These are phyloP conservation scores for Apogon talboti DNA, from an alignment of 2,797 vertebrate species.

Conservation along the genomic window DNA sequence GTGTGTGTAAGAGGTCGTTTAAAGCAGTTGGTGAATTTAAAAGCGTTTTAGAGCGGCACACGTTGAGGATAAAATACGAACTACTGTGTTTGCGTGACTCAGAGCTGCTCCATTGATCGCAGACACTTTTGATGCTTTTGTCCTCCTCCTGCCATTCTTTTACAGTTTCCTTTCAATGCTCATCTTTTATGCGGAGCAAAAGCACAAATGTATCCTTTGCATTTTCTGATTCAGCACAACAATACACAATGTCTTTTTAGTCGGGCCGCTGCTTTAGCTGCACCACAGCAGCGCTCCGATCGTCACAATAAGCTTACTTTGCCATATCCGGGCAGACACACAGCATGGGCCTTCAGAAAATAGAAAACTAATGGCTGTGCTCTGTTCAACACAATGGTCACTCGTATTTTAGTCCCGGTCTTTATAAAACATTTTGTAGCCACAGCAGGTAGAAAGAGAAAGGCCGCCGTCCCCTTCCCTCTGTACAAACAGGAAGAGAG, in stretches of 20 bases:
- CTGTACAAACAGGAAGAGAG: conserved; percentile 84
- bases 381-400: conserved; percentile 79
- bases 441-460: conserved; percentile 84
- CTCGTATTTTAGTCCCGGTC: conserved; percentile 78
- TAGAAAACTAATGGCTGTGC: conserved; percentile 77
- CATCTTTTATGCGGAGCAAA: conserved; percentile 64
- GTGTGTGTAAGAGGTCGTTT: conserved; percentile 25
- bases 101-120: conserved; percentile 49
- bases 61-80: conserved; percentile 24
- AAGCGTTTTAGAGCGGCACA: conserved; percentile 26
- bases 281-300: conserved; percentile 74
- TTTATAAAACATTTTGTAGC: conserved; percentile 80
- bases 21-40: conserved; percentile 33
- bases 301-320: conserved; percentile 78
- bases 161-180: conserved; percentile 79
- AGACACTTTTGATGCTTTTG: conserved; percentile 74
- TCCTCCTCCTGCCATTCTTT: conserved; percentile 69
- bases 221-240: conserved; percentile 73
- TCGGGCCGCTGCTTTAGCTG: conserved; percentile 47
- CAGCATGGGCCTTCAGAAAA: conserved; percentile 78
- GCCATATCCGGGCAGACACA: conserved; percentile 76
- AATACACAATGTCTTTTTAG: conserved; percentile 76
- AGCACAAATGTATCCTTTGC: conserved; percentile 82
- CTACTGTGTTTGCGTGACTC: conserved; percentile 71
- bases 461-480: conserved; percentile 77